Conservation (phyloP, 1,140 invertebrate species). For the Listronotus bonariensis region DNA sequence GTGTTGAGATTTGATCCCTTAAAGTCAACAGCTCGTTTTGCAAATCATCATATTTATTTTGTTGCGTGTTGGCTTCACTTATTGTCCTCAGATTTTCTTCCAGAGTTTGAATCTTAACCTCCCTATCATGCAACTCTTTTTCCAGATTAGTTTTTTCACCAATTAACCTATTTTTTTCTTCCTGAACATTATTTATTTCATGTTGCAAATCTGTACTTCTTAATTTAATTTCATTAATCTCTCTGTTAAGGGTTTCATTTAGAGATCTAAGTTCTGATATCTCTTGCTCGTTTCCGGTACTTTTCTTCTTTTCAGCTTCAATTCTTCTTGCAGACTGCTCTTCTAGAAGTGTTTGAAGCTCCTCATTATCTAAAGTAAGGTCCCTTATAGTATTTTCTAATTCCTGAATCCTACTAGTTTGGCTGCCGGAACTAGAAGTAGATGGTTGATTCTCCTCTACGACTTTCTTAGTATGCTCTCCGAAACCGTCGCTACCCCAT, state of each 20-base stretch:
- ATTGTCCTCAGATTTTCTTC: neutral
- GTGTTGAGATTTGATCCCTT: neutral
- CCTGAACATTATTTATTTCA: neutral
- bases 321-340: conserved; percentile 57
- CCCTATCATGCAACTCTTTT: neutral
- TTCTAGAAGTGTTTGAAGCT: conserved; percentile 69
- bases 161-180: conserved; percentile 3
- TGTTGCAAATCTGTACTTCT: neutral
- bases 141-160: neutral
- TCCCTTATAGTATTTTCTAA: conserved; percentile 63
- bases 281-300: conserved; percentile 7
- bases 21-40: neutral
- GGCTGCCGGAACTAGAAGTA: neutral
- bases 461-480: conserved; percentile 15
- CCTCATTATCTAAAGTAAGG: conserved; percentile 71
- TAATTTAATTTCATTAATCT: conserved; percentile 26
- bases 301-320: conserved; percentile 44
- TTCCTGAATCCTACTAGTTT: conserved; percentile 53
- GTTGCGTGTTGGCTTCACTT: neutral
- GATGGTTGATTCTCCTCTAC: conserved; percentile 10
- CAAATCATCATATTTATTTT: neutral
- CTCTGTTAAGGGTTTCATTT: conserved; percentile 19
- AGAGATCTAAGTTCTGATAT: conserved; percentile 11
- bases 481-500: conserved; percentile 58
- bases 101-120: conserved; percentile 1